phyloP scores from a whole-genome alignment of 2,888 invertebrate genomes.

The Linnaemya vulpina region DNA sequence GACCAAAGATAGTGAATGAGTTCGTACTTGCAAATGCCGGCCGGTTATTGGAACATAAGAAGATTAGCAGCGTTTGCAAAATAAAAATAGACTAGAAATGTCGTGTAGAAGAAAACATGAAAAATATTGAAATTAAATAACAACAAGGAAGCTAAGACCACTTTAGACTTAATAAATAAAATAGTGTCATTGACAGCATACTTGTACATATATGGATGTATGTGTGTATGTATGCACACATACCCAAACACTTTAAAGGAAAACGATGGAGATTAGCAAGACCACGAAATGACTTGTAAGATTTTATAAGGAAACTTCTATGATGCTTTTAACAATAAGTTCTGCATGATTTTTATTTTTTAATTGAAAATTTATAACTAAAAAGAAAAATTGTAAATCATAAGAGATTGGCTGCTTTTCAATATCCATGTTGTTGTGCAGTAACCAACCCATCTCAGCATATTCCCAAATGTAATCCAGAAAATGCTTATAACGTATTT shows the following conservation, averaged over 20 bases:
- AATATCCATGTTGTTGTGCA: too few relatives aligned
- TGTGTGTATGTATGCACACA: too few relatives aligned
- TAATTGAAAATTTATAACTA: too few relatives aligned
- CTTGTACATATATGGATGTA: too few relatives aligned
- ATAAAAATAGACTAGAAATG: not conserved
- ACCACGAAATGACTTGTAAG: not conserved
- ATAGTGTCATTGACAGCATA: constrained; percentile 19
- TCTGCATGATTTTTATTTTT: too few relatives aligned
- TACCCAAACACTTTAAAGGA: not conserved
- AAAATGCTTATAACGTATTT: too few relatives aligned
- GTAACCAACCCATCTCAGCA: too few relatives aligned
- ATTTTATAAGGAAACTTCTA: not conserved
- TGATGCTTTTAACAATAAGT: not conserved
- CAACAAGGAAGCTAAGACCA: constrained; percentile 17
- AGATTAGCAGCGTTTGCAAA: constrained; percentile 17
- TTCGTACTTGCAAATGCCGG: constrained; percentile 49
- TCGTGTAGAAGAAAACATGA: not conserved
- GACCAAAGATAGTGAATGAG: constrained; percentile 5
- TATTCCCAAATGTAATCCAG: too few relatives aligned
- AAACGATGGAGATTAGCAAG: not conserved
- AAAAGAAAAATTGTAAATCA: too few relatives aligned
- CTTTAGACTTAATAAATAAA: constrained; percentile 25
- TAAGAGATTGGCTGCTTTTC: too few relatives aligned
- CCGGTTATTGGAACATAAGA: constrained; percentile 53
- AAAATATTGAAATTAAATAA: not conserved